phyloP scores from a whole-genome alignment of 1,140 invertebrate genomes.

The Drosophila truncata region DNA sequence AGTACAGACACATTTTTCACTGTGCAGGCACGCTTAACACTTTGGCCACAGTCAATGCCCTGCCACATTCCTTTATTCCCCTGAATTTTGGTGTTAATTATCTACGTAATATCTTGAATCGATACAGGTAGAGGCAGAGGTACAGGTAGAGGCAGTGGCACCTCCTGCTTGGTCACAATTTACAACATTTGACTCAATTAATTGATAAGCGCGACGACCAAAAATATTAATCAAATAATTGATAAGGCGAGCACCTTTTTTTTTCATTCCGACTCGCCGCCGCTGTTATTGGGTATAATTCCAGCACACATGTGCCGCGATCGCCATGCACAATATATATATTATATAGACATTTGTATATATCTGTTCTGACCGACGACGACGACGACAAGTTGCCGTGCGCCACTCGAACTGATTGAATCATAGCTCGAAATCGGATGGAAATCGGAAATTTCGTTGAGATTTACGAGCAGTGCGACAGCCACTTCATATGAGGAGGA shows the following conservation, averaged over 20 bases:
- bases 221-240: constrained; percentile 65
- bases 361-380: constrained; percentile 20
- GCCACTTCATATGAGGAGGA: constrained; percentile 1
- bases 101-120: constrained; percentile 7
- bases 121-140: not conserved
- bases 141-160: not conserved
- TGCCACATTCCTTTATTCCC: not conserved
- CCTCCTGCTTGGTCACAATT: constrained; percentile 31
- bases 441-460: constrained; percentile 31
- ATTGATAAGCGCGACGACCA: constrained; percentile 54
- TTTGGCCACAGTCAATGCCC: constrained; percentile 21
- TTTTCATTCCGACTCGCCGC: not conserved
- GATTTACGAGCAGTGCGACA: constrained; percentile 31
- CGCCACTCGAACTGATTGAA: constrained; percentile 51
- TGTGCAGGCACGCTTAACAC: constrained; percentile 13
- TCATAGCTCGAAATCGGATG: constrained; percentile 31
- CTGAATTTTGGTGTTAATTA: not conserved
- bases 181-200: constrained; percentile 61
- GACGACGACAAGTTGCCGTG: constrained; percentile 34
- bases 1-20: not conserved
- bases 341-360: constrained; percentile 5
- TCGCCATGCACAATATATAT: constrained; percentile 1
- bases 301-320: constrained; percentile 15
- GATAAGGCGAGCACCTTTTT: constrained; percentile 35
- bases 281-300: constrained; percentile 28